Evolutionary conservation across 2,888 invertebrate species (phyloP).

Genomic region (Sesamia inferens): DNA sequence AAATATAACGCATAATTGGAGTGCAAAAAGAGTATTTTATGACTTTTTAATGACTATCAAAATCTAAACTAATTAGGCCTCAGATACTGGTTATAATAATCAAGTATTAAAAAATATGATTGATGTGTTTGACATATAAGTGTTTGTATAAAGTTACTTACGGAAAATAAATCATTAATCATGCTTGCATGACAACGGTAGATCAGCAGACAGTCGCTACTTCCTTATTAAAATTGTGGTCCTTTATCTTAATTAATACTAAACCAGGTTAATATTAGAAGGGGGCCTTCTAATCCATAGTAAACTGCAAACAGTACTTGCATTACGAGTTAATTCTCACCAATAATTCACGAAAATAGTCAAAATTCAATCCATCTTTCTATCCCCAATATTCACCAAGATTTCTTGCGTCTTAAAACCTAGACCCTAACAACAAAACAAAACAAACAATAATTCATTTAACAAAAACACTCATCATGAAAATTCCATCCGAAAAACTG

Average conservation of each 20-base stretch:
- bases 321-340: neutral
- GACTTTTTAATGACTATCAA: too few relatives aligned
- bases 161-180: neutral
- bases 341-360: too few relatives aligned
- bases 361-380: neutral
- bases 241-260: neutral
- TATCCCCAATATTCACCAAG: neutral
- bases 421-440: slow-evolving; percentile 3
- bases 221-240: neutral
- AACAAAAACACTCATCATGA: slow-evolving; percentile 35
- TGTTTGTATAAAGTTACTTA: too few relatives aligned
- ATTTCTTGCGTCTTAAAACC: neutral
- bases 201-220: too few relatives aligned
- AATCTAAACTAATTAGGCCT: neutral
- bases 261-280: neutral
- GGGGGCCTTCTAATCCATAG: neutral
- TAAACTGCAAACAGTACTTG: neutral
- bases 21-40: too few relatives aligned
- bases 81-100: neutral
- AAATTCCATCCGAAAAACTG: slow-evolving; percentile 43
- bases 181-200: neutral
- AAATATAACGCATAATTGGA: too few relatives aligned
- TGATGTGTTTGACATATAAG: too few relatives aligned
- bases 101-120: too few relatives aligned
- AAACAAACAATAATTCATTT: slow-evolving; percentile 32